Evolutionary conservation across 2,888 invertebrate species (phyloP).

Genomic region (Cephus runcator): DNA sequence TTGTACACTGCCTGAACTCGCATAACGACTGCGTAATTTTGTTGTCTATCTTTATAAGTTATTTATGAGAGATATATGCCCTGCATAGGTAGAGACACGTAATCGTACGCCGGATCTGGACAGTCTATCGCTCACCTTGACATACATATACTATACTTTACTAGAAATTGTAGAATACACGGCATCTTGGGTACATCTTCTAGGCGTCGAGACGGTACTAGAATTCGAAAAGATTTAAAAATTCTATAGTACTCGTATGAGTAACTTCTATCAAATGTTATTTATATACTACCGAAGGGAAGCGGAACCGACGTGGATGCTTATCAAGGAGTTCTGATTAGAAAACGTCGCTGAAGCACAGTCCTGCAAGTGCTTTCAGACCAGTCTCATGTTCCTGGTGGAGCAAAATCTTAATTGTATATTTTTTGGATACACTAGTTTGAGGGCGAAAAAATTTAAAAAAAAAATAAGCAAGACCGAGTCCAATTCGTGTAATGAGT

Average conservation of each 20-base stretch:
- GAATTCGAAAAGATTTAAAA: neutral
- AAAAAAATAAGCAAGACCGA: neutral
- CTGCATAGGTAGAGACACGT: neutral
- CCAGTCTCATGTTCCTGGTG: neutral
- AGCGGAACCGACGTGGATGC: neutral
- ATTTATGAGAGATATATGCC: neutral
- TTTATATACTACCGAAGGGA: neutral
- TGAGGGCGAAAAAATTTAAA: neutral
- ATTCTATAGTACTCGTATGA: neutral
- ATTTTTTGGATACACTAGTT: neutral
- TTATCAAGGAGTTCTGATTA: neutral
- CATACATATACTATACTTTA: conserved; percentile 32
- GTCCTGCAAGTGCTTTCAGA: neutral
- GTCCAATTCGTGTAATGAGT: neutral
- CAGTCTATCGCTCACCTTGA: conserved; percentile 42
- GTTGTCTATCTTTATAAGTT: too few species aligned
- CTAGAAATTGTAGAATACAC: neutral
- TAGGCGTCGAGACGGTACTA: neutral
- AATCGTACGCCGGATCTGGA: neutral
- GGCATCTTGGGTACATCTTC: neutral
- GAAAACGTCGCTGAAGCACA: neutral
- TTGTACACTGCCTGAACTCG: too few species aligned
- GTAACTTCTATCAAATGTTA: neutral
- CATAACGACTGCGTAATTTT: too few species aligned
- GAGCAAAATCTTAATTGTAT: neutral